These are phyloP conservation scores for Ophion slaviceki DNA, from an alignment of 2,888 invertebrate genomes.

Conservation along the genomic window DNA sequence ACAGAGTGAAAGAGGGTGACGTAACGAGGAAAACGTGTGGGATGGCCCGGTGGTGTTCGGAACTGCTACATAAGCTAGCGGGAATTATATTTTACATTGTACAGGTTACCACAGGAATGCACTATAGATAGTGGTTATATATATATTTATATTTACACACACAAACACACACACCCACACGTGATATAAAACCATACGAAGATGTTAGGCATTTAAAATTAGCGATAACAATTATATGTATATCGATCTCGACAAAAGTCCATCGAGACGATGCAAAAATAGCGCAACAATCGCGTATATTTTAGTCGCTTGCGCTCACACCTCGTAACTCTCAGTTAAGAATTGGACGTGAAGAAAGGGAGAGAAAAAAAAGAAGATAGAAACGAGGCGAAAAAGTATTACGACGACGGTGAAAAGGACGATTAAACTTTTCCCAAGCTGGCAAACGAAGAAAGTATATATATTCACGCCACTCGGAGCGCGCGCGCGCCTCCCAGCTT, in stretches of 20 bases:
- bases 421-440: conserved; percentile 38
- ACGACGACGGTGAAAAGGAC: background rate
- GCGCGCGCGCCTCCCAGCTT: conserved; percentile 62
- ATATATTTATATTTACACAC: conserved; percentile 45
- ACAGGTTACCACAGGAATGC: conserved; percentile 77
- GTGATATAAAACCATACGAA: conserved; percentile 55
- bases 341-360: conserved; percentile 27
- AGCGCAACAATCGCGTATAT: conserved; percentile 63
- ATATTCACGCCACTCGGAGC: conserved; percentile 44
- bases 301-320: conserved; percentile 66
- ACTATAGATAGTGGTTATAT: conserved; percentile 76
- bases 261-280: conserved; percentile 27
- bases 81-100: conserved; percentile 83
- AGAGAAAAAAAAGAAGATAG: conserved; percentile 12
- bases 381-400: conserved; percentile 3
- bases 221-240: conserved; percentile 9
- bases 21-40: conserved; percentile 43
- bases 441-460: conserved; percentile 67
- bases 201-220: conserved; percentile 57
- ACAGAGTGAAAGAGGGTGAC: conserved; percentile 11
- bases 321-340: conserved; percentile 48
- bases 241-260: conserved; percentile 28
- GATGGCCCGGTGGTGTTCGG: conserved; percentile 76
- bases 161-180: background rate
- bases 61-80: conserved; percentile 79